These are phyloP conservation scores for Sylvilagus bachmani DNA, from an alignment of 2,113 vertebrate genomes.

Conservation along the genomic window DNA sequence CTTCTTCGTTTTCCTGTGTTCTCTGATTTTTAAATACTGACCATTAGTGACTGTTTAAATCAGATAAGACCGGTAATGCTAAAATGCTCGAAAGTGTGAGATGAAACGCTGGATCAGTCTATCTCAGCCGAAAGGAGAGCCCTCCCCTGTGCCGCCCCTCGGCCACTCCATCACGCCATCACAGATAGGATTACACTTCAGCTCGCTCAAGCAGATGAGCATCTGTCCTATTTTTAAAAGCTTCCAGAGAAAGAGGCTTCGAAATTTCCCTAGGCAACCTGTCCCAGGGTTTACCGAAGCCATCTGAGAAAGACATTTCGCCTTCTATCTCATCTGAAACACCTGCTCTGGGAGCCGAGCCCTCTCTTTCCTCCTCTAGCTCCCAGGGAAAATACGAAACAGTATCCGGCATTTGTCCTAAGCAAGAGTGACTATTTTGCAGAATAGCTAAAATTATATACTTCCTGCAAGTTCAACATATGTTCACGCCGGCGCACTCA, in stretches of 20 bases:
- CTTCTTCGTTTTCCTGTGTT: neutral
- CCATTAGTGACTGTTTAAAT: conserved; percentile 36
- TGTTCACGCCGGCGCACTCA: neutral
- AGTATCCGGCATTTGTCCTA: conserved; percentile 19
- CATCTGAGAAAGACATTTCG: conserved; percentile 46
- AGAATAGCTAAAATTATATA: conserved; percentile 44
- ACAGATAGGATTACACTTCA: neutral
- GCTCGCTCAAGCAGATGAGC: neutral
- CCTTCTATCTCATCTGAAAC: conserved; percentile 42
- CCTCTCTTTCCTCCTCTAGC: conserved; percentile 21
- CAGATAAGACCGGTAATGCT: neutral
- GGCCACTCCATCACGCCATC: neutral
- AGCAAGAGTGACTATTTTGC: conserved; percentile 56
- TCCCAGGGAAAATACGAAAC: conserved; percentile 36
- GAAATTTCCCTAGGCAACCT: conserved; percentile 47
- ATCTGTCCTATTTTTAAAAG: conserved; percentile 59
- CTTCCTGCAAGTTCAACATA: neutral
- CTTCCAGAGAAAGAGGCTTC: conserved; percentile 30
- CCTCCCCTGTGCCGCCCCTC: neutral
- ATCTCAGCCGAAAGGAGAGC: neutral
- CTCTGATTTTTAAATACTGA: conserved; percentile 59
- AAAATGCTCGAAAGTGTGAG: conserved; percentile 19
- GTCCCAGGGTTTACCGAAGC: conserved; percentile 62
- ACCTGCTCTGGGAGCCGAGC: conserved; percentile 13
- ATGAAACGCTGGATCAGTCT: neutral